A percentile compares a stretch with the other conserved stretches of the same genome.
These are phyloP conservation scores for Gopherus evgoodei DNA, from an alignment of 2,113 vertebrate genomes.

Conservation along the genomic window DNA sequence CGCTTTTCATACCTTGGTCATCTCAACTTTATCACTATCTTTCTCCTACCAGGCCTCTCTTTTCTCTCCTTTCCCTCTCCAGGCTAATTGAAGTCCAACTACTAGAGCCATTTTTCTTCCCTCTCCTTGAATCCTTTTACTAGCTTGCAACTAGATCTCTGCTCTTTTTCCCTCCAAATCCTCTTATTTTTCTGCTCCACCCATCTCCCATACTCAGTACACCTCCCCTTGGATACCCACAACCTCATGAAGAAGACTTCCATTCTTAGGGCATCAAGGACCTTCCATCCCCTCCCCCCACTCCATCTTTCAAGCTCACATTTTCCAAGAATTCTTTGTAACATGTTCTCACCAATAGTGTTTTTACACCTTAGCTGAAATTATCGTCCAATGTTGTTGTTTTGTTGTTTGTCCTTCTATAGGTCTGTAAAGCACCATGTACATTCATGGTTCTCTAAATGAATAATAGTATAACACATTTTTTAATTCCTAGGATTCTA, in stretches of 20 bases:
- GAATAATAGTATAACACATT: neutral
- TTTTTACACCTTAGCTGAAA: neutral
- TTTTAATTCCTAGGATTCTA: neutral
- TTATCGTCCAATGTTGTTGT: neutral
- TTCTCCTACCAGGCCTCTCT: neutral
- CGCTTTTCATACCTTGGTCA: neutral
- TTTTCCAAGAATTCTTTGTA: neutral
- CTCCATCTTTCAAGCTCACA: neutral
- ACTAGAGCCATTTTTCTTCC: neutral
- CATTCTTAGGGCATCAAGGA: neutral
- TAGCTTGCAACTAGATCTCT: neutral
- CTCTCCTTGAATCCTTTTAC: neutral
- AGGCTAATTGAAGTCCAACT: neutral
- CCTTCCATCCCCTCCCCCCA: neutral
- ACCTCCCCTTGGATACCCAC: neutral
- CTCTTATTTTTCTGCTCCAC: neutral
- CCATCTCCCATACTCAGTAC: neutral
- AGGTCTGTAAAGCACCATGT: neutral
- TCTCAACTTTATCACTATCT: neutral
- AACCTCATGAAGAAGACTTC: neutral
- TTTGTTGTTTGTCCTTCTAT: neutral
- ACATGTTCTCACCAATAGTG: neutral
- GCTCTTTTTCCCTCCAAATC: neutral
- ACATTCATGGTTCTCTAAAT: neutral
- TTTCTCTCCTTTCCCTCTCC: neutral